Evolutionary conservation across 2,888 invertebrate species (phyloP), one percentile per base, ranked within the genome.

Genomic region (Torymus aiolomorphi): DNA sequence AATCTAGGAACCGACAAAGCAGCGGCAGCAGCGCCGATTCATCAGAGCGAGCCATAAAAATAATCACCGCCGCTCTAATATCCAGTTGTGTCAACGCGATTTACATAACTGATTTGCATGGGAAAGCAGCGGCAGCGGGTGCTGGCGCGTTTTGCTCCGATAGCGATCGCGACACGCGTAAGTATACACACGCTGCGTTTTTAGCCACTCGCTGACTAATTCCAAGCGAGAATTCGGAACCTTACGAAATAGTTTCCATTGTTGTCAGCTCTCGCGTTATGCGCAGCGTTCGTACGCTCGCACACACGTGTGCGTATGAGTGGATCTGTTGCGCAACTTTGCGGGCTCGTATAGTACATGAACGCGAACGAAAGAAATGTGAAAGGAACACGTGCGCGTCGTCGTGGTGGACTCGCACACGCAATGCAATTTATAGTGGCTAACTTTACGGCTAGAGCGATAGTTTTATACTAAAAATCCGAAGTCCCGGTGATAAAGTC

Each of bases 201-300:
- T 42, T 42, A 42, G 8, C 42, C 42, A 42, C 8, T 42, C 42
- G 42, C 42, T 42, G 18, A n/a, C 31, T 52, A 63, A 73, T 65
- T 73, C 56, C 56, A 8, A 56, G n/a, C 16, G 20, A 49, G 66
- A 49, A 74, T 49, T 66, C 63, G 63, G 63, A 65, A 54, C 3
- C 70, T 71, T 71, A 16, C 62, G 71, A 71, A 70, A 71, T 61
- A 56, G 42, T 63, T 62, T 13, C 56, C 51, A 65, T 77, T 65
- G 63, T 77, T 77, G 16, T 42, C 8, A 70, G 54, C 76, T 71
- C 49, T 65, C 42, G 42, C 42, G 42, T 42, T 42, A 42, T 42
- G 42, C 8, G 42, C 42, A 42, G 8, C 42, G 8, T 42, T 42
- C 42, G 42, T 42, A 16, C 13, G n/a, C 1, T 63, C 61, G 54